Evolutionary conservation across 2,888 invertebrate genomes (phyloP).

Genomic region (Brenthis hecate): DNA sequence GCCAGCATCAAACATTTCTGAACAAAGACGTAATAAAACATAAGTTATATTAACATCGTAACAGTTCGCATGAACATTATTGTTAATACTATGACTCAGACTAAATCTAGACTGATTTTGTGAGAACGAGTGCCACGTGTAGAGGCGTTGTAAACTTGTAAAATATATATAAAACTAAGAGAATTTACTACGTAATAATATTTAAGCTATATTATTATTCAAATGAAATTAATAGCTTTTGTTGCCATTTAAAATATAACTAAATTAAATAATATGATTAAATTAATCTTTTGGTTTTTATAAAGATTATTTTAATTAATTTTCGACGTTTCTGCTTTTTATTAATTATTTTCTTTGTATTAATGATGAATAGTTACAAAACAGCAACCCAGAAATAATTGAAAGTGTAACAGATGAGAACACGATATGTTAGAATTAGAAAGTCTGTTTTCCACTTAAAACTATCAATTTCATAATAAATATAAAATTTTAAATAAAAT

Average conservation of each 20-base stretch:
- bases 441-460: constrained; percentile 23
- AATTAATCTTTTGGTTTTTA: too few relatives aligned
- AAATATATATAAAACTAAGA: background rate
- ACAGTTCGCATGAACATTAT: constrained; percentile 17
- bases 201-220: background rate
- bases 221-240: too few relatives aligned
- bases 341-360: background rate
- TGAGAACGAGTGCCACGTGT: constrained; percentile 10
- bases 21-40: constrained; percentile 12
- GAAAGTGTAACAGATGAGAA: constrained; percentile 29
- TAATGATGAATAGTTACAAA: constrained; percentile 5
- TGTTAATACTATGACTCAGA: constrained; percentile 15
- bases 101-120: constrained; percentile 13
- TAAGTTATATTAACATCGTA: constrained; percentile 11
- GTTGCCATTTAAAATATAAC: too few relatives aligned
- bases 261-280: too few relatives aligned
- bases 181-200: background rate
- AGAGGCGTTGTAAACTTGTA: background rate
- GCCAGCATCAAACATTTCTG: constrained; percentile 1
- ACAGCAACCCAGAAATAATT: constrained; percentile 14
- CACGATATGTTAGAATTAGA: constrained; percentile 28
- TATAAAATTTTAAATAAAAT: constrained; percentile 12
- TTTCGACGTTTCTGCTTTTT: background rate
- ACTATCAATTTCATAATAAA: constrained; percentile 23
- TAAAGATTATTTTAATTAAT: background rate